A percentile compares a stretch with the other conserved stretches of the same genome.
Evolutionary conservation across 2,797 vertebrate genomes (phyloP).

Genomic region (Fratercula arctica): DNA sequence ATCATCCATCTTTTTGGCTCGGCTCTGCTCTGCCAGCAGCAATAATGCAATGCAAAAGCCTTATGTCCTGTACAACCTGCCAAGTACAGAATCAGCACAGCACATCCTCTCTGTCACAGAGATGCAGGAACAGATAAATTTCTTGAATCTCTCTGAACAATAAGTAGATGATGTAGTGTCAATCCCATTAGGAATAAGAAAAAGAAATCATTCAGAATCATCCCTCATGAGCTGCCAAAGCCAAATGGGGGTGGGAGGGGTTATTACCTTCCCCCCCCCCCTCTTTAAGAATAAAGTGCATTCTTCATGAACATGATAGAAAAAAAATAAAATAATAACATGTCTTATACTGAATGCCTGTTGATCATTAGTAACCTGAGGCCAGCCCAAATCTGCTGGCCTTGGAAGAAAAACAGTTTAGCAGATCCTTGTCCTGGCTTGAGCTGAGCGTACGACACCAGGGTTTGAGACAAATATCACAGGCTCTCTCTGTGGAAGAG

Average conservation of each 20-base stretch:
- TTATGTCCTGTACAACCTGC: not conserved
- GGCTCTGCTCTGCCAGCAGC: not conserved
- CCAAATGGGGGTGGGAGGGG: not conserved
- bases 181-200: conserved; percentile 34
- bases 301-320: not conserved
- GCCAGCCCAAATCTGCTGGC: not conserved
- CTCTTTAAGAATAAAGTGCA: not conserved
- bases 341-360: not conserved
- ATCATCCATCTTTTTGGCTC: conserved; percentile 50
- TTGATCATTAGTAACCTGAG: not conserved
- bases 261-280: not conserved
- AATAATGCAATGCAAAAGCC: conserved; percentile 30
- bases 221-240: not conserved
- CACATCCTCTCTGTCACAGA: not conserved
- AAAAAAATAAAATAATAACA: too few relatives aligned
- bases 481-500: not conserved
- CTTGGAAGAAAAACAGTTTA: not conserved
- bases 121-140: not conserved
- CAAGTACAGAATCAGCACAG: not conserved
- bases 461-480: not conserved
- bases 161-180: conserved; percentile 10
- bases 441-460: not conserved
- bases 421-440: not conserved
- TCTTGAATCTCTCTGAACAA: not conserved
- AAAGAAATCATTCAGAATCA: conserved; percentile 46